Percentiles rank a stretch among this genome's conserved stretches.
Evolutionary conservation across 2,888 invertebrate genomes (phyloP).

Genomic region (Sesia bembeciformis): DNA sequence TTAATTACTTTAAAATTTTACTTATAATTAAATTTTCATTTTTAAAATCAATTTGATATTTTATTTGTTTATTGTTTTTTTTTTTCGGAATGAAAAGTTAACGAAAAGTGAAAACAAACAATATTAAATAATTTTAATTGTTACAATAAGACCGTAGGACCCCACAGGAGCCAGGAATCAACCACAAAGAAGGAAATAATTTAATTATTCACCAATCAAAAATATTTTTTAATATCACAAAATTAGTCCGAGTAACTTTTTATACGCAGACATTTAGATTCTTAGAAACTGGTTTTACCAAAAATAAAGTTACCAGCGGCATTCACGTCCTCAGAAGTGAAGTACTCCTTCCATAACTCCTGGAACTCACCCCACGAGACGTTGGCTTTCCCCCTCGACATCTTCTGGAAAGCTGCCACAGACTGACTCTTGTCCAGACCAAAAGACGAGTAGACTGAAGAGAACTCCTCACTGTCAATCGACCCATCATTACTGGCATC

Average conservation of each 20-base stretch:
- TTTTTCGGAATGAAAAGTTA: too few relatives aligned
- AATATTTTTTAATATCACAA: too few relatives aligned
- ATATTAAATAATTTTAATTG: too few relatives aligned
- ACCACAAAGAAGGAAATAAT: too few relatives aligned
- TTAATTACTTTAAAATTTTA: too few relatives aligned
- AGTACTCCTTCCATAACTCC: conserved; percentile 88
- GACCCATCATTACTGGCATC: conserved; percentile 85
- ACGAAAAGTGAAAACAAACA: too few relatives aligned
- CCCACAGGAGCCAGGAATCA: too few relatives aligned
- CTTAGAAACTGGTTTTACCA: conserved; percentile 83
- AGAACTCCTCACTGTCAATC: conserved; percentile 89
- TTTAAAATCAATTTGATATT: too few relatives aligned
- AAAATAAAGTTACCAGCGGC: conserved; percentile 92
- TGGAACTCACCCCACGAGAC: conserved; percentile 86
- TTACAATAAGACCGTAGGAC: too few relatives aligned
- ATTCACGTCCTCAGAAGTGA: conserved; percentile 83
- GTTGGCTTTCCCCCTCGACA: conserved; percentile 82
- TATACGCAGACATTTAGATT: background rate
- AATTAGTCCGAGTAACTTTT: background rate
- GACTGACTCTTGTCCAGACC: conserved; percentile 84
- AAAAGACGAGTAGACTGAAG: conserved; percentile 85
- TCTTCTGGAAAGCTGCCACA: conserved; percentile 83
- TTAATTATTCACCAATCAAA: too few relatives aligned
- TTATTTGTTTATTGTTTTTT: too few relatives aligned
- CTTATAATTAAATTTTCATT: too few relatives aligned